Percentiles rank a stretch among this genome's conserved stretches.
Conservation (phyloP, 2,888 invertebrate genomes). For the Eutolmus rufibarbis region DNA sequence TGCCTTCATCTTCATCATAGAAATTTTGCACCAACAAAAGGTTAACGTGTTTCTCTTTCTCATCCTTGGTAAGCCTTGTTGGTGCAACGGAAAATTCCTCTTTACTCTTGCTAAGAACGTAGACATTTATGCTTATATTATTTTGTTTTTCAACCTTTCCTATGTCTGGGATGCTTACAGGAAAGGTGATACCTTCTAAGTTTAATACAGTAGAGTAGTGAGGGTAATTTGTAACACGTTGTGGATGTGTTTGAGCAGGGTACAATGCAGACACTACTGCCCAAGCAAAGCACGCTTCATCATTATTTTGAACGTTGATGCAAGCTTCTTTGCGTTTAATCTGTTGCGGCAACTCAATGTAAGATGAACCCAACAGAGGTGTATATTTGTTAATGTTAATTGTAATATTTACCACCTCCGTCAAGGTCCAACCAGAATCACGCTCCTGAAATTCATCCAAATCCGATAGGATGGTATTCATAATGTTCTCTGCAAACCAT, state of each 20-base stretch:
- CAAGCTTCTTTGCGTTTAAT: no score
- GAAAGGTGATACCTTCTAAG: conserved; percentile 5
- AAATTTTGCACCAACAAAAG: background rate
- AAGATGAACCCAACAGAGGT: conserved; percentile 23
- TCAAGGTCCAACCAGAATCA: background rate
- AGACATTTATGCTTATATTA: background rate
- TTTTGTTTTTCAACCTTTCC: background rate
- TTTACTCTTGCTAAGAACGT: background rate
- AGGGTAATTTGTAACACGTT: background rate
- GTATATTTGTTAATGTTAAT: conserved; percentile 7
- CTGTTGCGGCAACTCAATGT: background rate
- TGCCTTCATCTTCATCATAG: background rate
- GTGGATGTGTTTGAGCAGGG: background rate
- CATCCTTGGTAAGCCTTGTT: background rate
- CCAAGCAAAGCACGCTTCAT: background rate
- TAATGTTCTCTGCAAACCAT: conserved; percentile 8
- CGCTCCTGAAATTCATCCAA: background rate
- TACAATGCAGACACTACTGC: background rate
- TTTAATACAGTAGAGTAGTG: conserved; percentile 26
- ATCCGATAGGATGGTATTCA: background rate
- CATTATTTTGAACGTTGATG: conserved; percentile 10
- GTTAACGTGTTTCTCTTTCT: conserved; percentile 2
- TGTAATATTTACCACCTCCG: background rate
- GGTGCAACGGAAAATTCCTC: background rate
- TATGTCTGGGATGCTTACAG: background rate